Base-by-base conservation (phyloP, 2,113 vertebrate species). In the Mesoclemmys tuberculata region DNA sequence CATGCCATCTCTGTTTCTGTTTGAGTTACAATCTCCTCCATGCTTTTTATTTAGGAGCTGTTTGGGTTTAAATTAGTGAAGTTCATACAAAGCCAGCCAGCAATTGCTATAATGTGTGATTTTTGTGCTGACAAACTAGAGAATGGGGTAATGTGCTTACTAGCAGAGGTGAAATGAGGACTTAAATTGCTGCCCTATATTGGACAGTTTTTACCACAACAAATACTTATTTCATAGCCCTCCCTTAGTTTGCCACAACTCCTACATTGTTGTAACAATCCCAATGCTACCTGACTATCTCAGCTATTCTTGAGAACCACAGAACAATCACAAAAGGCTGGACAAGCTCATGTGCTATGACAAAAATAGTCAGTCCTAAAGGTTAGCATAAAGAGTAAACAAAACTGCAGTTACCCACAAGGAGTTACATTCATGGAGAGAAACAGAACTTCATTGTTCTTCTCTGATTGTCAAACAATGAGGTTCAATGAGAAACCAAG, bases 121-220 rank as follows among this genome's bases (percentile, higher is more conserved):
- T 96, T 96, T 95, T 91, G 54, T 88, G 82, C 88, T 92, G 84
- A 85, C 58, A 94, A 88, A 61, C 13, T 78, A 61, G 51, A 83
- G 71, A 90, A 52, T 10, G 84, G 86, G 44, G 14, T 89, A 81
- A 29, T 91, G 78, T 86, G 58, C 94, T 92, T 84, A 82, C 82
- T 88, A 90, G 24, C 88, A 82, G 94, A 82, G 55, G 87, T 35
- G 94, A 71, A 93, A 94, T 6, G 29, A 86, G 64, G 83, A 88
- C 91, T 82, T 95, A 97, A 96, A 96, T 93, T 94, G 58, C 89
- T 95, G 92, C 80, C 95, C 96, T 92, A 91, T 56, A 89, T 96
- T 54, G 48, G 71, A 54, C 80, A 56, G 52, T 78, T 82, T 85
- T 71, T 11, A 81, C 86, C 68, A 56, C 85, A 80, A 88, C 87